These are phyloP conservation scores for Hapalemur alaotrensis DNA, from an alignment of 2,797 vertebrate species.

Conservation along the genomic window DNA sequence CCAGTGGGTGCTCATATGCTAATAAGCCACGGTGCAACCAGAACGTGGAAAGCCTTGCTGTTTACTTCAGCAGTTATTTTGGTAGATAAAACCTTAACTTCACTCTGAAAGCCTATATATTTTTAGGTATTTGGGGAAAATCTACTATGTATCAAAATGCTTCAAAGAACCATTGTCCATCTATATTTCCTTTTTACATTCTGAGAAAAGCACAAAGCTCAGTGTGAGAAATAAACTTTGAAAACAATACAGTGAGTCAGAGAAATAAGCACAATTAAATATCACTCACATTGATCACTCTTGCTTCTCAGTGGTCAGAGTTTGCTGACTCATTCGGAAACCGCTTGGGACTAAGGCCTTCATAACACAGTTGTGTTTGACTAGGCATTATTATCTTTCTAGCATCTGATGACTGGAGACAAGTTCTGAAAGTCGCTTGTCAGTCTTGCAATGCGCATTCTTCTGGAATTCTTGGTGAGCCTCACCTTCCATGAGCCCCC, in stretches of 20 bases:
- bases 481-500: not conserved
- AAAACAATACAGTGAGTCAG: not conserved
- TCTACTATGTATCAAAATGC: not conserved
- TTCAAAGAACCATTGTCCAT: not conserved
- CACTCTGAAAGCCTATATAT: not conserved
- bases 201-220: not conserved
- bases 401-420: not conserved
- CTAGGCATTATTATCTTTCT: not conserved
- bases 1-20: not conserved
- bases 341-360: rapidly evolving
- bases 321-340: not conserved
- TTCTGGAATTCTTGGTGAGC: not conserved
- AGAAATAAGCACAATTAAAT: not conserved
- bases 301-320: not conserved
- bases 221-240: not conserved
- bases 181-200: not conserved
- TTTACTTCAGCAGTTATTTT: not conserved
- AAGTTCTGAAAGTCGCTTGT: not conserved
- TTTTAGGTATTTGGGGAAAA: not conserved
- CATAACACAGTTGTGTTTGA: not conserved
- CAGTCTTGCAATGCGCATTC: not conserved
- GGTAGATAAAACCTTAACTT: not conserved
- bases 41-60: rapidly evolving
- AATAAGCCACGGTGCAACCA: not conserved
- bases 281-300: not conserved